These are phyloP conservation scores for Chaenocephalus aceratus DNA, from an alignment of 2,113 vertebrate genomes.

Conservation along the genomic window DNA sequence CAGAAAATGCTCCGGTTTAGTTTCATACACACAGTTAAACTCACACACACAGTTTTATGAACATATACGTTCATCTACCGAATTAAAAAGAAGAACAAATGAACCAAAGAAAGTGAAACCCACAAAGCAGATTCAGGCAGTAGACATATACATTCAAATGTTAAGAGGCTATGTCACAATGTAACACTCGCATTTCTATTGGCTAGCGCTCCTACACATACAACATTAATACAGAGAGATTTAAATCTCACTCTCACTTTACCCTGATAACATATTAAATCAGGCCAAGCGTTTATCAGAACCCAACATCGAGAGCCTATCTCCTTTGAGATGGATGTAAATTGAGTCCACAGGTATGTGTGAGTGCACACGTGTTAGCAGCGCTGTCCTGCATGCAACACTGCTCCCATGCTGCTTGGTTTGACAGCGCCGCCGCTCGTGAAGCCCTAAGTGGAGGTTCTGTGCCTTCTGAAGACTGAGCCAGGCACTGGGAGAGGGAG, in stretches of 20 bases:
- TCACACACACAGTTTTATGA: too few species aligned
- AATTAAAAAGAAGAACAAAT: too few species aligned
- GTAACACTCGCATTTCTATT: too few species aligned
- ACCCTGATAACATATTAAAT: constrained; percentile 19
- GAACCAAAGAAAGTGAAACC: too few species aligned
- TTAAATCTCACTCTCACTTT: constrained; percentile 32
- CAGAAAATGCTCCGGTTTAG: too few species aligned
- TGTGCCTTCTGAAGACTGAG: constrained; percentile 54
- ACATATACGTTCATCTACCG: too few species aligned
- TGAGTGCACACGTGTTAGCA: constrained; percentile 16
- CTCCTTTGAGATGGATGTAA: constrained; percentile 18
- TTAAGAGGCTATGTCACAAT: too few species aligned
- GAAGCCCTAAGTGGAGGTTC: constrained; percentile 61
- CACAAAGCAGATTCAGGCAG: too few species aligned
- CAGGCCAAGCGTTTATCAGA: constrained; percentile 1
- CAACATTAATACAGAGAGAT: not conserved
- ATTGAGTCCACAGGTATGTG: constrained; percentile 1
- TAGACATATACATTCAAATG: too few species aligned
- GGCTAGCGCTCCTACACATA: too few species aligned
- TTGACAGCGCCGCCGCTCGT: constrained; percentile 61
- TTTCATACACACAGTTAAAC: too few species aligned
- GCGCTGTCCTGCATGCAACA: constrained; percentile 26
- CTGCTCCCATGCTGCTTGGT: constrained; percentile 43
- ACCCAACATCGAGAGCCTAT: constrained; percentile 3
- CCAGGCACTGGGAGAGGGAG: constrained; percentile 20